phyloP scores from a whole-genome alignment of 1,140 invertebrate genomes.

The Saccostrea glomerata region DNA sequence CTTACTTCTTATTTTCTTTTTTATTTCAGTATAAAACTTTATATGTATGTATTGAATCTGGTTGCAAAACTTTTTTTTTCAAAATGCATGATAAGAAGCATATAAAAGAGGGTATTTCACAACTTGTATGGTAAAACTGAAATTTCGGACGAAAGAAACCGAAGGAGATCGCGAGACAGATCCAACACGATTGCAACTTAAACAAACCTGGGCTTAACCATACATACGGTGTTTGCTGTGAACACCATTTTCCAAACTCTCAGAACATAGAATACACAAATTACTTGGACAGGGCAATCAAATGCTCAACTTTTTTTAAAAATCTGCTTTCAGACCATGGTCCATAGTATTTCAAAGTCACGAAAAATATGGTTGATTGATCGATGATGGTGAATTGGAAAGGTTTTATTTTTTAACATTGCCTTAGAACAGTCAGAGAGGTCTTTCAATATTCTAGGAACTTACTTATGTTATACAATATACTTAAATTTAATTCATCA shows the following conservation, averaged over 20 bases:
- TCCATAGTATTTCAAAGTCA: not conserved
- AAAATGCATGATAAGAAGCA: not conserved
- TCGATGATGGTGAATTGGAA: too few species aligned
- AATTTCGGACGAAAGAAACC: not conserved
- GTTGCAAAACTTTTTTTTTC: not conserved
- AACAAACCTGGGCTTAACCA: not conserved
- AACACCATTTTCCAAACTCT: not conserved
- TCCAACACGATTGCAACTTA: not conserved
- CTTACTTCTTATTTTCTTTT: too few species aligned
- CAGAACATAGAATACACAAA: not conserved
- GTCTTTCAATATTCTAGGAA: too few species aligned
- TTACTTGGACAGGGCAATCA: not conserved
- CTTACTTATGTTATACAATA: too few species aligned
- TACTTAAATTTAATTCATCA: too few species aligned
- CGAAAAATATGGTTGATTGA: too few species aligned
- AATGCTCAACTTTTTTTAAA: not conserved
- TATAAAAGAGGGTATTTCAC: not conserved
- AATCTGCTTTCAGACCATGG: not conserved
- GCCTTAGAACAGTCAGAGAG: too few species aligned
- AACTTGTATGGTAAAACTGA: not conserved
- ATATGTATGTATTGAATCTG: too few species aligned
- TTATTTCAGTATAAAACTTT: too few species aligned
- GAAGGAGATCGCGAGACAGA: not conserved
- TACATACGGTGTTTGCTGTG: not conserved
- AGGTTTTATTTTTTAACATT: too few species aligned